Evolutionary conservation across 2,113 vertebrate genomes (phyloP).

Genomic region (Prionailurus bengalensis): DNA sequence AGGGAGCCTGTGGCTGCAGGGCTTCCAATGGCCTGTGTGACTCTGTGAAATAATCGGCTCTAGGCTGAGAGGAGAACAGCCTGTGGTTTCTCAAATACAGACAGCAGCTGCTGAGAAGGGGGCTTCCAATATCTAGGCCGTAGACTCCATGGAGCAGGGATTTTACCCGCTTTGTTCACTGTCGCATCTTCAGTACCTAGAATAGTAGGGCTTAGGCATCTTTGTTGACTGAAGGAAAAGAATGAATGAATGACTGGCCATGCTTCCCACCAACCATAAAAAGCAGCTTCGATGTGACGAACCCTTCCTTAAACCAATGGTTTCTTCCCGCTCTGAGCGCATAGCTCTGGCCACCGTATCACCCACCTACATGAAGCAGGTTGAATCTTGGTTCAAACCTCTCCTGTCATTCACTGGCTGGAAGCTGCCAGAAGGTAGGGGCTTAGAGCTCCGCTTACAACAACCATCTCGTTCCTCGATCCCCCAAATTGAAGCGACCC

Average conservation of each 20-base stretch:
- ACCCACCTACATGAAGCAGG: not conserved
- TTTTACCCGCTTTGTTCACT: not conserved
- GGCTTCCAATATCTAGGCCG: not conserved
- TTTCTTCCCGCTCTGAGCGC: not conserved
- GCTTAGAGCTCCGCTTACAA: not conserved
- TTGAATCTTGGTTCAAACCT: not conserved
- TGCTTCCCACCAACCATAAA: not conserved
- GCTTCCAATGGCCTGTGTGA: not conserved
- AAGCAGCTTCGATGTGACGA: not conserved
- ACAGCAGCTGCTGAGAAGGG: not conserved
- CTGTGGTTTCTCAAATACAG: constrained; percentile 33
- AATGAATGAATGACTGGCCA: not conserved
- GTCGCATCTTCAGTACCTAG: not conserved
- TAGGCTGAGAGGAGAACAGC: not conserved
- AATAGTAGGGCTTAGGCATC: not conserved
- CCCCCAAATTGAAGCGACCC: not conserved
- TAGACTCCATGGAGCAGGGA: not conserved
- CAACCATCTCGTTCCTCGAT: not conserved
- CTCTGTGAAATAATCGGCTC: constrained; percentile 43
- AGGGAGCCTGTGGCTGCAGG: not conserved
- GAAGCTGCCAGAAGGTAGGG: not conserved
- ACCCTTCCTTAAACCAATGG: not conserved
- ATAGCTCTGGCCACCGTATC: not conserved
- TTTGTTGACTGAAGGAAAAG: not conserved
- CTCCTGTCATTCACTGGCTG: not conserved